Evolutionary conservation across 2,797 vertebrate genomes (phyloP), one percentile per base, ranked within the genome.

Genomic region (Gallinago nigripennis): DNA sequence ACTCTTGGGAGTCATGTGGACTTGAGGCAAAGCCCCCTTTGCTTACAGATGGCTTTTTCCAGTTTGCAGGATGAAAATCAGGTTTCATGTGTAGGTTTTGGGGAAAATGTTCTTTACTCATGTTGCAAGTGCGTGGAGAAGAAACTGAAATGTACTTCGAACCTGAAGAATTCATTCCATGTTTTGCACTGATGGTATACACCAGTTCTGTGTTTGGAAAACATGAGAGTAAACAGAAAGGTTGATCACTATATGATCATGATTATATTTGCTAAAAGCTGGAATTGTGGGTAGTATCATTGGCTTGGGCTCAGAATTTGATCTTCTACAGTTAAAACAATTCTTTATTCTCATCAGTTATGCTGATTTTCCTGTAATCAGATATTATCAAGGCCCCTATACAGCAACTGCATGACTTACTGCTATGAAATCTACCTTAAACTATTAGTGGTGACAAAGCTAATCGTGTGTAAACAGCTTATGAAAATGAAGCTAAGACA

Each of bases 1-100:
- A 98, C 46, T 98, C 98, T 45, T 96, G 94, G 21, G 97, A 98
- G 73, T 98, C 97, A 39, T 91, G 96, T 9, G 84, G 95, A 9
- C 83, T 80, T n/a, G 64, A 65, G 51, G 45, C 9, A 46, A 63
- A 69, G 18, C 86, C 69, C 83, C 72, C 76, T 39, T 71, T 20
- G 2, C n/a, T 81, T 54, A 70, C 56, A 24, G 90, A 23, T 13
- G 86, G 86, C 18, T 25, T 73, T 43, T 95, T 93, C 72, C 96
- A 79, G 17, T 71, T 90, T 3, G 64, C 61, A 51, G 81, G 94
- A 43, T 66, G 92, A 35, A 93, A 39, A 14, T 84, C 77, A 23
- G 95, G 91, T 0, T 69, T 94, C 48, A n/a, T 2, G 16, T 92
- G 88, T 37, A 82, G 0, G 16, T 81, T 95, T 12, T 80, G 93